Percentiles rank a stretch among this genome's conserved stretches.
These are phyloP conservation scores for Orchesellides sinensis DNA, from an alignment of 2,888 invertebrate species.

Conservation along the genomic window DNA sequence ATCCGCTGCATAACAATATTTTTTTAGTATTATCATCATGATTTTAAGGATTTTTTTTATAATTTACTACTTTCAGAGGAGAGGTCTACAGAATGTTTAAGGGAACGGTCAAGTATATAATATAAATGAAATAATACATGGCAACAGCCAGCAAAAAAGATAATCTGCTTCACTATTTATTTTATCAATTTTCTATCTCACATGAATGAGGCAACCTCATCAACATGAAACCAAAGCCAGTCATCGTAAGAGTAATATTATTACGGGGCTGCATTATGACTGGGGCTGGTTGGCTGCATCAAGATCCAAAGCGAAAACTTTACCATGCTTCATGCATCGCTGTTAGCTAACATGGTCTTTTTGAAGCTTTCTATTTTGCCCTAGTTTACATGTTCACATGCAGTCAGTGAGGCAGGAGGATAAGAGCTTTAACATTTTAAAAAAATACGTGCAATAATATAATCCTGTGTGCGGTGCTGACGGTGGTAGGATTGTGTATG, in stretches of 20 bases:
- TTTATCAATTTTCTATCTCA: constrained; percentile 66
- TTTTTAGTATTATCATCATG: background rate
- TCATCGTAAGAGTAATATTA: constrained; percentile 1
- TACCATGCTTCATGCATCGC: constrained; percentile 65
- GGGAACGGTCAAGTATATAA: constrained; percentile 39
- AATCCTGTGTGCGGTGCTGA: constrained; percentile 31
- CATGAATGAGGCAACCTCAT: constrained; percentile 53
- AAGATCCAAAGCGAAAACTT: constrained; percentile 59
- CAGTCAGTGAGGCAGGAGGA: constrained; percentile 54
- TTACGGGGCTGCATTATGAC: constrained; percentile 13
- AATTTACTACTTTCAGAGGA: too few species aligned
- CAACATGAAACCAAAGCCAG: constrained; percentile 23
- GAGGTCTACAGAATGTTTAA: too few species aligned
- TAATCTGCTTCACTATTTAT: constrained; percentile 57
- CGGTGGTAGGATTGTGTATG: too few species aligned
- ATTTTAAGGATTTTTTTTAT: background rate
- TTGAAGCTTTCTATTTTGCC: constrained; percentile 71
- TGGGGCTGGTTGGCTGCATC: background rate
- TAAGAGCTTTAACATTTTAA: constrained; percentile 43
- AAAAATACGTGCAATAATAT: constrained; percentile 47
- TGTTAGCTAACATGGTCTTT: constrained; percentile 62
- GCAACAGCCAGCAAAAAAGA: constrained; percentile 23
- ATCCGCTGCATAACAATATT: constrained; percentile 4
- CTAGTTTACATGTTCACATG: constrained; percentile 69
- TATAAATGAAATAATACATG: too few species aligned